phyloP scores from a whole-genome alignment of 2,888 invertebrate genomes.

The Anaspis maculata region DNA sequence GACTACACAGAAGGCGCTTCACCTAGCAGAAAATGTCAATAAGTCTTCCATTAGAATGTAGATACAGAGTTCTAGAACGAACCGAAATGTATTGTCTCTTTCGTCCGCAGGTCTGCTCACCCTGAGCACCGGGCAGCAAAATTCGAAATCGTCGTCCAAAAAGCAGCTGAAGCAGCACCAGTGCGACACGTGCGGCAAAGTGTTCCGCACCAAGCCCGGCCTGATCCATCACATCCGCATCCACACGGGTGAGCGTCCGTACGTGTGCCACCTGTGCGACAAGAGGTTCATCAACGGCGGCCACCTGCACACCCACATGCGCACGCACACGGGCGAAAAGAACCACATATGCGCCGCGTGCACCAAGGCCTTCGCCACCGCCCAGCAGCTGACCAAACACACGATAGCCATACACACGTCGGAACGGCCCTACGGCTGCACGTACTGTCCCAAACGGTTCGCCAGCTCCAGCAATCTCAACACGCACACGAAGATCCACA shows the following conservation, averaged over 20 bases:
- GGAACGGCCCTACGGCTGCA: constrained; percentile 40
- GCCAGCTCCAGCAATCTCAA: constrained; percentile 41
- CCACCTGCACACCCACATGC: constrained; percentile 41
- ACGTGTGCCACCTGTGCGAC: constrained; percentile 40
- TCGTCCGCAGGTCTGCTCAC: too few relatives aligned
- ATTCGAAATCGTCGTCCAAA: too few relatives aligned
- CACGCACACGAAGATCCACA: constrained; percentile 40
- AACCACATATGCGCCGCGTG: constrained; percentile 41
- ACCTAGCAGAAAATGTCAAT: too few relatives aligned
- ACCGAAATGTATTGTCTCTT: too few relatives aligned
- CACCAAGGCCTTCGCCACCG: constrained; percentile 40
- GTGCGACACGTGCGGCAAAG: constrained; percentile 41
- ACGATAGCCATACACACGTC: constrained; percentile 41
- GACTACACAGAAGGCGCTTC: too few relatives aligned
- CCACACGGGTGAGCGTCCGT: constrained; percentile 41
- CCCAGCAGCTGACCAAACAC: constrained; percentile 41
- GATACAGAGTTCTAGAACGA: too few relatives aligned
- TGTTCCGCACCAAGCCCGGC: constrained; percentile 38
- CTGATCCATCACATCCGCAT: constrained; percentile 41
- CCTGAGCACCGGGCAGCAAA: too few relatives aligned
- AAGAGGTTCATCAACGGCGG: constrained; percentile 41
- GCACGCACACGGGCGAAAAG: constrained; percentile 42
- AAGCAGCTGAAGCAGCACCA: constrained; percentile 34
- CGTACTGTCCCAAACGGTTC: constrained; percentile 39
- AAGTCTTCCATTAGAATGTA: too few relatives aligned